A percentile compares a stretch with the other conserved stretches of the same genome.
Evolutionary conservation across 2,113 vertebrate species (phyloP).

Genomic region (Hippocampus guttulatus): DNA sequence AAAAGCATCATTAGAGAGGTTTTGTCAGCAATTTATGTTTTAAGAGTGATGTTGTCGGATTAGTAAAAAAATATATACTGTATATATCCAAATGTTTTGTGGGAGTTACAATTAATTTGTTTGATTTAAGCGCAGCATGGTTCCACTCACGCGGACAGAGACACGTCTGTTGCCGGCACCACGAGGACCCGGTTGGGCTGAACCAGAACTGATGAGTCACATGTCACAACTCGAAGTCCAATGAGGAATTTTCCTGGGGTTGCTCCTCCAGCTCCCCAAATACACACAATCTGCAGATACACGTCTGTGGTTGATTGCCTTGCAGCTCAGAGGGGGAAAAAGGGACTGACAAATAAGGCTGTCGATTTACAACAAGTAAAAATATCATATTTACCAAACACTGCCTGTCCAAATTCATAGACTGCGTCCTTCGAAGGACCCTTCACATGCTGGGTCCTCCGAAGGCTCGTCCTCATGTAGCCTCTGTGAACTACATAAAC

Average conservation of each 20-base stretch:
- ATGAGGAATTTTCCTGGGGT: slow-evolving; percentile 96
- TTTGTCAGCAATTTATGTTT: no score
- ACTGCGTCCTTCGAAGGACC: no score
- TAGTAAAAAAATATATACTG: no score
- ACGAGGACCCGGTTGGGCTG: slow-evolving; percentile 92
- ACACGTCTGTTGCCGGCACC: slow-evolving; percentile 91
- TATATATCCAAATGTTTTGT: no score
- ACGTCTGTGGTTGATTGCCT: background rate
- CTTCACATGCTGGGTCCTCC: no score
- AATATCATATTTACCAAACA: background rate
- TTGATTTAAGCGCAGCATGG: background rate
- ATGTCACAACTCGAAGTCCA: slow-evolving; percentile 90
- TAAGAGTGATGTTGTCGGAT: no score
- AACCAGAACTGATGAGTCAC: slow-evolving; percentile 89
- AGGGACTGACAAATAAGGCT: background rate
- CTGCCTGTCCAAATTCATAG: background rate
- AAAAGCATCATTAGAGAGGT: background rate
- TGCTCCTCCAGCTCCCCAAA: slow-evolving; percentile 96
- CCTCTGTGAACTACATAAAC: no score
- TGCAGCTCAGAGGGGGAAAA: background rate
- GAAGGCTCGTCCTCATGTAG: no score
- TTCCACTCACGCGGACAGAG: slow-evolving; percentile 89
- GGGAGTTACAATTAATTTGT: no score
- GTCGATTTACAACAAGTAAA: background rate
- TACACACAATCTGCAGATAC: slow-evolving; percentile 85